Evolutionary conservation across 2,797 vertebrate species (phyloP), one percentile per base, ranked within the genome.

Genomic region (Pygocentrus nattereri): DNA sequence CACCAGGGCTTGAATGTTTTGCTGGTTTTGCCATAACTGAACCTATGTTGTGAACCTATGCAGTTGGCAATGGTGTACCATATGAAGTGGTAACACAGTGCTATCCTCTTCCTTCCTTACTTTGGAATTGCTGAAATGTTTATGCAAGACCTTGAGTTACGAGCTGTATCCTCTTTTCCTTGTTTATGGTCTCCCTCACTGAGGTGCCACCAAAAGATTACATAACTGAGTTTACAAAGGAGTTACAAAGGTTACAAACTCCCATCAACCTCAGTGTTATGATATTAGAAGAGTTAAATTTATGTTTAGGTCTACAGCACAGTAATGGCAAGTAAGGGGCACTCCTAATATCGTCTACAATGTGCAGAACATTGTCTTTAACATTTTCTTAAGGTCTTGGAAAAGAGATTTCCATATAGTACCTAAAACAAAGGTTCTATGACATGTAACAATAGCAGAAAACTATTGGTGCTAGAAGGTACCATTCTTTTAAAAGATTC

Each of bases 101-200:
- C 30, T 61, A 23, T 71, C 44, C 18, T n/a, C 77, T 81, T 85
- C 67, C 83, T 85, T 85, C 80, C 80, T 87, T 30, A n/a, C 62
- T 68, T 80, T 59, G 71, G 44, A 27, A 72, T 69, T 56, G 44
- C 44, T 79, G 72, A 82, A 72, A 81, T 85, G 75, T 68, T 82
- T 68, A 81, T 72, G 11, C n/a, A 81, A 69, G 71, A 34, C 71
- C 59, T 67, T 78, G 64, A 59, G 64, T 84, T 76, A 81, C 12
- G 16, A 56, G 34, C n/a, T 73, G 25, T 78, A 65, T 72, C 70
- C 67, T 80, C 41, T 72, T 23, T 50, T 67, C 49, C 30, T 47
- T 68, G 67, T 70, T 78, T 54, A 34, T 41, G 16, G 11, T 62
- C 41, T 72, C 67, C 65, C 78, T 71, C 67, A 65, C 25, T 30